Base-by-base conservation (phyloP, 1,140 invertebrate genomes). In the Euglossa dilemma region DNA sequence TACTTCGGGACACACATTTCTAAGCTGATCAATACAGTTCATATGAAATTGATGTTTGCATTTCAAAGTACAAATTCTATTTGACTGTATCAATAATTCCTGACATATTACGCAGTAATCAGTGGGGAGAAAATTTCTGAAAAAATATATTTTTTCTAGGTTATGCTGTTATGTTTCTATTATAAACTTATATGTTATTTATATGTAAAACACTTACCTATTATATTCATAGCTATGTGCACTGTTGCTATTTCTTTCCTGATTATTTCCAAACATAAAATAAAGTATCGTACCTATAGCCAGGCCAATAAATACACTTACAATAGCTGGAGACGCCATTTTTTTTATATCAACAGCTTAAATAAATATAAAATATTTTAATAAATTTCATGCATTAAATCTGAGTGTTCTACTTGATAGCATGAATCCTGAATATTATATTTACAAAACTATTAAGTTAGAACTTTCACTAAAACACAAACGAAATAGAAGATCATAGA, bases 271-370 rank as follows among this genome's bases (percentile, higher is more conserved):
- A 23, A 92, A 91, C 47, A 92, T 84, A 64, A 91, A 91, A 72
- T 91, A 91, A 6, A 92, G 70, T 45, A 89, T 72, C 7, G 89
- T 83, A 14, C 85, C 90, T 56, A 92, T n/a, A 16, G 88, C 84
- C 52, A 91, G 47, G n/a, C 89, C 90, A 25, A 92, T 64, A 14
- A 91, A 50, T 45, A 92, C 70, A 61, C 85, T 84, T 36, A 87
- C 86, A 18, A 91, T 52, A 11, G 83, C 87, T 25, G 87, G 85
- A 78, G 89, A 64, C 12, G 91, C 61, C 91, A 92, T 92, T 63
- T 86, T 87, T 45, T n/a, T 8, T 7, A 2, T 23, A 54, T 43
- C 1, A 2, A 57, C 7, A 14, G 23, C 47, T 64, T 18, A 43
- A 54, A 54, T 28, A 56, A 23, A 12, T 36, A 36, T 11, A 54